Conservation (phyloP, 2,797 vertebrate species). For the Enteromius radiatus region DNA sequence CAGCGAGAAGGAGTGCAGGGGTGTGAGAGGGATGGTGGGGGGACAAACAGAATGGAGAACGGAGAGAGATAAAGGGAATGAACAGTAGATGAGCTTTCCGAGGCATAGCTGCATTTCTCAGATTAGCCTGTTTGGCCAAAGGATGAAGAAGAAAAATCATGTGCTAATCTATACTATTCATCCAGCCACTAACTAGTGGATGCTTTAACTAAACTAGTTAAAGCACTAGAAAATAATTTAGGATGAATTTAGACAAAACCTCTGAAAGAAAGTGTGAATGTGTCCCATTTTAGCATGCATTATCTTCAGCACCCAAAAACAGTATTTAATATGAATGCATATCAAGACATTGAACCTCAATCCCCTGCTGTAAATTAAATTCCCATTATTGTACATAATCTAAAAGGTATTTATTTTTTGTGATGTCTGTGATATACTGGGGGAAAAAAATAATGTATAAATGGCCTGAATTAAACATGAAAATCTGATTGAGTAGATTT, state of each 20-base stretch:
- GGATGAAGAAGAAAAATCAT: constrained; percentile 41
- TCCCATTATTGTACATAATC: not conserved
- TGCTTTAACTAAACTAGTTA: not conserved
- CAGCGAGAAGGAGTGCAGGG: constrained; percentile 55
- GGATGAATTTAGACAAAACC: not conserved
- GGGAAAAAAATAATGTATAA: not conserved
- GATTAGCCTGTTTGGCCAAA: constrained; percentile 57
- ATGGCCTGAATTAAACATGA: not conserved
- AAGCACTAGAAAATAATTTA: too few species aligned
- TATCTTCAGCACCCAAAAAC: not conserved
- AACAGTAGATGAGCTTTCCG: constrained; percentile 62
- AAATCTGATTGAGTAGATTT: not conserved
- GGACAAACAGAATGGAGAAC: constrained; percentile 54
- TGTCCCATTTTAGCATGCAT: not conserved
- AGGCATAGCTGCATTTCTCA: constrained; percentile 67
- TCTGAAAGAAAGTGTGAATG: not conserved
- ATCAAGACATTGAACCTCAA: not conserved
- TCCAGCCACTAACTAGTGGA: not conserved
- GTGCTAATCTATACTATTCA: not conserved
- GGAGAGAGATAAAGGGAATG: constrained; percentile 51
- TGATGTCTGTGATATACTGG: not conserved
- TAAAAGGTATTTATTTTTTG: not conserved
- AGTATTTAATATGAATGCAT: not conserved
- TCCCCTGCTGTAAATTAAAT: not conserved
- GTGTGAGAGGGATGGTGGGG: constrained; percentile 40